These are phyloP conservation scores for Polydrusus pterygomalis DNA, from an alignment of 2,888 invertebrate species.

Conservation along the genomic window DNA sequence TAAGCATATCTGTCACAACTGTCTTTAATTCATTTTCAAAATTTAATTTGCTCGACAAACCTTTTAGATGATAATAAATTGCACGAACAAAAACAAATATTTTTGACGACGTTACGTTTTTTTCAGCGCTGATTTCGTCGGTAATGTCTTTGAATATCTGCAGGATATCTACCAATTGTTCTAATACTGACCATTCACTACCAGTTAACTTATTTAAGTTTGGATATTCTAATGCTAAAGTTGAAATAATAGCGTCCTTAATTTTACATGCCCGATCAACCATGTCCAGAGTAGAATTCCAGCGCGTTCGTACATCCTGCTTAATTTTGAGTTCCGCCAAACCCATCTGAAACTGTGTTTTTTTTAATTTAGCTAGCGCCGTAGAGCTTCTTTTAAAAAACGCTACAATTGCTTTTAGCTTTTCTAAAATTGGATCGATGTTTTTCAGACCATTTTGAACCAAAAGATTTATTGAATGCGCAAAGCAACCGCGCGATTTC, in stretches of 20 bases:
- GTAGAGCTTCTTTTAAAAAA: conserved; percentile 44
- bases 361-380: conserved; percentile 21
- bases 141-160: too few relatives aligned
- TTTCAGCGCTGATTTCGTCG: too few relatives aligned
- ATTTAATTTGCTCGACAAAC: too few relatives aligned
- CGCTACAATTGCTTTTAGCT: conserved; percentile 49
- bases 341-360: conserved; percentile 22
- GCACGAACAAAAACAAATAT: too few relatives aligned
- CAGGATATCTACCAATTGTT: too few relatives aligned
- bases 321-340: conserved; percentile 38
- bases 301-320: conserved; percentile 13
- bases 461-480: too few relatives aligned
- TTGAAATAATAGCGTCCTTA: conserved; percentile 17
- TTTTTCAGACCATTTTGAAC: conserved; percentile 20
- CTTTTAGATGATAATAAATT: too few relatives aligned
- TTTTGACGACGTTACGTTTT: too few relatives aligned
- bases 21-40: too few relatives aligned
- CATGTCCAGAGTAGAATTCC: conserved; percentile 28
- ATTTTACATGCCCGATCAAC: conserved; percentile 10
- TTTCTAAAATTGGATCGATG: conserved; percentile 13
- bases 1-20: too few relatives aligned
- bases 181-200: too few relatives aligned
- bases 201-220: too few relatives aligned
- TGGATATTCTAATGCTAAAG: conserved; percentile 5
- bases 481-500: conserved; percentile 32